These are phyloP conservation scores for Scomber japonicus DNA, from an alignment of 2,113 vertebrate species.

Conservation along the genomic window DNA sequence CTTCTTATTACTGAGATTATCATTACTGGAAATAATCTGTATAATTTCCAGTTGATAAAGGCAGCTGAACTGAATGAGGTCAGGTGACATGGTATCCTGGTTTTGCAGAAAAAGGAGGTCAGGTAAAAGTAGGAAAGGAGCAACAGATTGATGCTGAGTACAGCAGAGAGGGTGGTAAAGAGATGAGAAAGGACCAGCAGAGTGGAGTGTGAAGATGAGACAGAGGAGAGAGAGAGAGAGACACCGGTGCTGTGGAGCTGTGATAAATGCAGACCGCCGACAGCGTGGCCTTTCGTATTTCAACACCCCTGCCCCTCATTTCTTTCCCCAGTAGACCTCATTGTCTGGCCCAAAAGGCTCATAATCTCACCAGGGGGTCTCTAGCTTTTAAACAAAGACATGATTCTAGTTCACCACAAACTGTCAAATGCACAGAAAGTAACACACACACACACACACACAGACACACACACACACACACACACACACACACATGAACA, in stretches of 20 bases:
- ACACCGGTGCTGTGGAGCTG: conserved; percentile 28
- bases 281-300: conserved; percentile 57
- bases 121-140: neutral
- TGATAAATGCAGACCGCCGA: conserved; percentile 41
- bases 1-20: neutral
- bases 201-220: conserved; percentile 5
- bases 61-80: neutral
- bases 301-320: conserved; percentile 27
- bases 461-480: no score
- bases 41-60: neutral
- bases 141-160: neutral
- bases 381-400: neutral
- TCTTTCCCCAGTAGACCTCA: neutral
- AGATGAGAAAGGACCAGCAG: conserved; percentile 3
- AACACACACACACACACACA: conserved; percentile 3
- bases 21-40: neutral
- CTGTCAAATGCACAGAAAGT: neutral
- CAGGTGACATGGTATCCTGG: neutral
- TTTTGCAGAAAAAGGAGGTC: neutral
- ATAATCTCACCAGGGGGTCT: conserved; percentile 23
- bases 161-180: conserved; percentile 3
- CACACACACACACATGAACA: no score
- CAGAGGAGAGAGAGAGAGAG: neutral
- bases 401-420: neutral
- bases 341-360: conserved; percentile 18